Evolutionary conservation across 2,888 invertebrate species (phyloP), one percentile per base, ranked within the genome.

Genomic region (Autographa pulchrina): DNA sequence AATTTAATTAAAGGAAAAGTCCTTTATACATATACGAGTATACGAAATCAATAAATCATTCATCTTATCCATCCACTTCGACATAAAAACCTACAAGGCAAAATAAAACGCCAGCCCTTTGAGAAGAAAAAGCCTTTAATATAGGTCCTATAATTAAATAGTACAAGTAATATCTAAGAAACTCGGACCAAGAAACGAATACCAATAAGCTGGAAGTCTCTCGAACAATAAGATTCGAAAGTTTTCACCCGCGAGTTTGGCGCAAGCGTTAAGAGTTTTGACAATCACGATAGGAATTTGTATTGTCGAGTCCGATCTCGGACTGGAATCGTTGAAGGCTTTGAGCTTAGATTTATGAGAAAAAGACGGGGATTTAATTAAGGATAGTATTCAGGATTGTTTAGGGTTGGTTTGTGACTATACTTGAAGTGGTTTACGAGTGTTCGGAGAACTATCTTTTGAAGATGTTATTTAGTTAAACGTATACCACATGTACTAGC

Each of bases 181-280:
- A 78, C 77, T 84, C 73, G 68, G 64, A 70, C 72, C 11, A 56
- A 56, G 54, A 56, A 56, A 56, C 54, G 83, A 87, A 87, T 83
- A 86, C 85, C 90, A 87, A 88, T 88, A 89, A 88, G 86, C 83
- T 81, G 70, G 62, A 70, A 74, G 77, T 82, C 43, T 18, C 18
- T 48, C 77, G 83, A 85, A 90, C 88, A 90, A 91, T 88, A 88
- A 85, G 86, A 87, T 85, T 84, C 72, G 62, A 84, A 90, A 89
- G 83, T 88, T 88, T 82, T 76, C 74, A 77, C 81, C 77, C 77
- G 77, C 58, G 72, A 77, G 78, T n/a, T 58, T 61, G 77, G 69
- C 60, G 60, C 75, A 70, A 82, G 79, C 32, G 18, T 76, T 64
- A 68, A 72, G 78, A 67, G 41, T 68, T 72, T 54, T 43, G 60